A percentile compares a stretch with the other conserved stretches of the same genome.
Evolutionary conservation across 2,797 vertebrate species (phyloP).

Genomic region (Tragopan temminckii): DNA sequence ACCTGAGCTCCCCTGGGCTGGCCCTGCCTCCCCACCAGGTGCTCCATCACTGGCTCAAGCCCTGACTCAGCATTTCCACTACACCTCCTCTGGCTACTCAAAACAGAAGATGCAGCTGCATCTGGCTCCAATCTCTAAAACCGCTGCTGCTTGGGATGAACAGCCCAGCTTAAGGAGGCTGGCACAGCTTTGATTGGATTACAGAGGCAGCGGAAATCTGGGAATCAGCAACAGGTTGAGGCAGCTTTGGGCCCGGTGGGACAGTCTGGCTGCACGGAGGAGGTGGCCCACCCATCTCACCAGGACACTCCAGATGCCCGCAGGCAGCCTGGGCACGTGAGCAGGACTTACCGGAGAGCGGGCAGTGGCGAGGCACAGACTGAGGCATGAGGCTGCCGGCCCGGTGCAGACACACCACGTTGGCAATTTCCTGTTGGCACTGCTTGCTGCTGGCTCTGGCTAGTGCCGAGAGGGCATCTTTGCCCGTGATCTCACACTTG

Average conservation of each 20-base stretch:
- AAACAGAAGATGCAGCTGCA: not conserved
- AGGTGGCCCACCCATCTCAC: accelerated
- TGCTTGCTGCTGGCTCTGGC: slow-evolving; percentile 90
- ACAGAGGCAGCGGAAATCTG: not conserved
- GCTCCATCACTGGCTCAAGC: no score
- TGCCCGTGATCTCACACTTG: slow-evolving; percentile 93
- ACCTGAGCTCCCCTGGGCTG: no score
- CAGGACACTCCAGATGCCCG: not conserved
- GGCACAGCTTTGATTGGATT: slow-evolving; percentile 46
- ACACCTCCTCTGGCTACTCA: not conserved
- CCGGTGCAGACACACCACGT: slow-evolving; percentile 95
- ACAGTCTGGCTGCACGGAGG: not conserved
- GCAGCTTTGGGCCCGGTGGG: not conserved
- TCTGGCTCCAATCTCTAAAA: not conserved
- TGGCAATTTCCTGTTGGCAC: slow-evolving; percentile 95
- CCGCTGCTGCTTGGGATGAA: not conserved
- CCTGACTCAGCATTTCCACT: no score
- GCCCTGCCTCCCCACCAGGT: no score
- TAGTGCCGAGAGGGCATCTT: slow-evolving; percentile 94
- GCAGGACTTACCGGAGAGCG: slow-evolving; percentile 87
- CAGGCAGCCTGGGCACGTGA: not conserved
- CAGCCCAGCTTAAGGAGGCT: not conserved
- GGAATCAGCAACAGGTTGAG: slow-evolving; percentile 4
- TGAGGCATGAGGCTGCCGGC: slow-evolving; percentile 92
- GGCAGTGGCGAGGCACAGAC: slow-evolving; percentile 91